Conservation (phyloP, 1,140 invertebrate species). For the Drosophila ironensis region DNA sequence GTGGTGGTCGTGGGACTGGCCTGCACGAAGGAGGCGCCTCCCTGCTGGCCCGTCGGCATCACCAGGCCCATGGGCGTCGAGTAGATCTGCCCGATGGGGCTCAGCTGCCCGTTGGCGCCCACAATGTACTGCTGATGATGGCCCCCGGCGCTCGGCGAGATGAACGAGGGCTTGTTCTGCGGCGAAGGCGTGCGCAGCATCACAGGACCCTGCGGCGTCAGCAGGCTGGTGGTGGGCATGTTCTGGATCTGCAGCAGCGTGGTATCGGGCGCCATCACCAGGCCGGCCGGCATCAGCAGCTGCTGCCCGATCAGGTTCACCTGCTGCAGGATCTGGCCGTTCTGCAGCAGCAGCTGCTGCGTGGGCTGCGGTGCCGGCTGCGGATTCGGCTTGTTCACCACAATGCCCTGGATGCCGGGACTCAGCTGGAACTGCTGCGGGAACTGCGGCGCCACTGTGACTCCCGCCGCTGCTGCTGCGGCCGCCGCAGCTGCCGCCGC, state of each 20-base stretch:
- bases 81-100: slow-evolving; percentile 87
- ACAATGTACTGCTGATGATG: slow-evolving; percentile 86
- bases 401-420: slow-evolving; percentile 83
- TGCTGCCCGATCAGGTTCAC: slow-evolving; percentile 92
- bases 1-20: slow-evolving; percentile 83
- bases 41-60: slow-evolving; percentile 83
- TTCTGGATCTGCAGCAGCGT: slow-evolving; percentile 90
- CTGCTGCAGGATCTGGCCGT: slow-evolving; percentile 85
- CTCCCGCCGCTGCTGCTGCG: slow-evolving; percentile 20
- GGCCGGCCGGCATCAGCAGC: slow-evolving; percentile 90
- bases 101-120: slow-evolving; percentile 88
- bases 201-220: slow-evolving; percentile 84
- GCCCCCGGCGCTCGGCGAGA: slow-evolving; percentile 88
- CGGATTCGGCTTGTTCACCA: slow-evolving; percentile 85
- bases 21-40: slow-evolving; percentile 84
- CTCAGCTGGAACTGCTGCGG: slow-evolving; percentile 86
- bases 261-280: slow-evolving; percentile 89
- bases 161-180: slow-evolving; percentile 89
- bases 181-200: slow-evolving; percentile 89
- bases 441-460: slow-evolving; percentile 83
- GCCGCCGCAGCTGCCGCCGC: slow-evolving; percentile 40
- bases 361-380: slow-evolving; percentile 85
- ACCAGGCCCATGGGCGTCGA: slow-evolving; percentile 90
- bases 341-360: slow-evolving; percentile 87
- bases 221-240: slow-evolving; percentile 83